phyloP scores from a whole-genome alignment of 2,797 vertebrate genomes.

The Prionace glauca region DNA sequence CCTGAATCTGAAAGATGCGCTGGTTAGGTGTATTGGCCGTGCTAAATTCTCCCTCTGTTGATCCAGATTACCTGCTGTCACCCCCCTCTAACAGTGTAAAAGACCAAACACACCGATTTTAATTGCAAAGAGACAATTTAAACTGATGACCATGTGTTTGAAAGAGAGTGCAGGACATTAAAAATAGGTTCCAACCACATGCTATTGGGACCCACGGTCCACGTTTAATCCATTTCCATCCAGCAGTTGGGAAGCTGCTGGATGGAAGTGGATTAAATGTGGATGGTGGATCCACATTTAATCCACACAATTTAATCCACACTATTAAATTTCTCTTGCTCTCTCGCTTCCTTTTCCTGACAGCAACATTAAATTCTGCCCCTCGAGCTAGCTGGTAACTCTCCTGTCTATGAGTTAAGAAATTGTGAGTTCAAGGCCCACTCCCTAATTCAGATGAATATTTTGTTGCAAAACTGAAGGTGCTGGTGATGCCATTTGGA shows the following conservation, averaged over 20 bases:
- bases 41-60: too few species aligned
- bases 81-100: too few species aligned
- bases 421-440: not conserved
- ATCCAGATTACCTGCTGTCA: too few species aligned
- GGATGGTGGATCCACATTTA: too few species aligned
- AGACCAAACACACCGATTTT: too few species aligned
- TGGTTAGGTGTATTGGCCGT: too few species aligned
- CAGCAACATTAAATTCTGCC: not conserved
- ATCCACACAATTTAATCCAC: too few species aligned
- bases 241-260: too few species aligned
- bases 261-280: too few species aligned
- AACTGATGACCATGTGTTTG: not conserved
- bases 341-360: not conserved
- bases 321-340: not conserved
- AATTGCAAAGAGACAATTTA: not conserved
- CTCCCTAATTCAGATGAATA: not conserved
- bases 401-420: not conserved
- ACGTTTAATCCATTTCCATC: too few species aligned
- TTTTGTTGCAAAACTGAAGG: not conserved
- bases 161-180: not conserved
- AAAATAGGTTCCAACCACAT: not conserved
- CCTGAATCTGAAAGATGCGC: too few species aligned
- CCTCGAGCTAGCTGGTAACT: not conserved
- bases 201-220: not conserved
- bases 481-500: not conserved